Evolutionary conservation across 2,113 vertebrate genomes (phyloP), one percentile per base, ranked within the genome.

Genomic region (Syngnathus floridae): DNA sequence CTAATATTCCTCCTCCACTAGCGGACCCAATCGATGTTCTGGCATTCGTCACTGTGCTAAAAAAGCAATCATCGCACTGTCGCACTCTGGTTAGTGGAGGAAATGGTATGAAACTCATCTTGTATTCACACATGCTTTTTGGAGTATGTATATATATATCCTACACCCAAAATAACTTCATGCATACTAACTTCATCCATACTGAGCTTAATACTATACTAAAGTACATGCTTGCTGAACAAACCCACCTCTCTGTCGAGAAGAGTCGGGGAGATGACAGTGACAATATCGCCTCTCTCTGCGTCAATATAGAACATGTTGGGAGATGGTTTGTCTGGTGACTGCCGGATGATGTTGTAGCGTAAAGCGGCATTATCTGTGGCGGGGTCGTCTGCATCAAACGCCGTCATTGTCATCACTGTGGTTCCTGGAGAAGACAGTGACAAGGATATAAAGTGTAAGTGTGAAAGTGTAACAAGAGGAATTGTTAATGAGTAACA

Each of bases 251-350:
- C 97, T 56, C 97, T 90, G 88, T 98, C 96, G 51, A 99, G 85
- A 70, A 95, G 83, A 0, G 82, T 74, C 0, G 96, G 92, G 1
- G 95, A 92, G 79, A 99, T 97, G 31, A 95, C 93, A 0, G 97
- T 99, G 77, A 98, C 94, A 0, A 99, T 96, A 84, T 98, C 94
- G 58, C 97, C 97, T 74, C 93, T 94, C 41, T 99, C 97, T 0
- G 94, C 93, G 46, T 98, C 94, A 26, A 98, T 98, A 85, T 93
- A 94, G 92, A 99, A 99, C 97, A 99, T 98, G 87, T 96, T 96
- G 7, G 94, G 95, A 1, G 95, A 96, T 0, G 97, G 97, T 75
- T 94, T 96, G 86, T 93, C 93, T 4, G 97, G 97, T 0, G 93
- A 95, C 88, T 99, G 97, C 21, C 91, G 91, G 19, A 95, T 83